Evolutionary conservation across 2,113 vertebrate genomes (phyloP).

Genomic region (crab-eating macaque (Macaca fascicularis)): T2T-MFA8v1.1 NC_088376.1:106526001-106526500

Average conservation of each 20-base stretch:
- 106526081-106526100: background rate
- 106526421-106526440: background rate
- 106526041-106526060: background rate
- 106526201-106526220: too few species aligned
- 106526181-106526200: background rate
- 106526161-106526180: background rate
- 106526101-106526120: background rate
- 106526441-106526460: background rate
- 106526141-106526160: background rate
- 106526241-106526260: background rate
- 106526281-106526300: background rate
- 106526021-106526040: background rate
- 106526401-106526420: background rate
- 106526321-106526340: background rate
- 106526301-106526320: background rate
- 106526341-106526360: background rate
- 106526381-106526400: background rate
- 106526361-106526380: background rate
- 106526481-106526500: background rate
- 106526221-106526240: background rate
- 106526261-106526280: background rate
- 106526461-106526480: background rate
- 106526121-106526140: background rate
- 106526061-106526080: background rate
- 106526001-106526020: background rate